Base-by-base conservation (phyloP, 2,888 invertebrate genomes). In the Mechanitis messenoides region DNA sequence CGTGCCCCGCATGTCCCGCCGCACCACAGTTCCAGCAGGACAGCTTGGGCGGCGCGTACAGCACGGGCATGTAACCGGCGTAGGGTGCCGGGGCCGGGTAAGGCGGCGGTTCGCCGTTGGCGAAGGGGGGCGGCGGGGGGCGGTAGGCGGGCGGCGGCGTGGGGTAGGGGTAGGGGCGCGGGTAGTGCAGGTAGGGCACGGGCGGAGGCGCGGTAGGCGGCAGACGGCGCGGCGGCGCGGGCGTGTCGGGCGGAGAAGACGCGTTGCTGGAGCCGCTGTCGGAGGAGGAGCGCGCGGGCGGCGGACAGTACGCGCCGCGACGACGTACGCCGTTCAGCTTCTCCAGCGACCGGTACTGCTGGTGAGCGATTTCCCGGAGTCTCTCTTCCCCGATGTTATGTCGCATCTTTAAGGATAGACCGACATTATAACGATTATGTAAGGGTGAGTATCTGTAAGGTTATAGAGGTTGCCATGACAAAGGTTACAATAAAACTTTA, bases 1-100 rank as follows among this genome's bases (percentile, higher is more conserved):
- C 97, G 73, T 93, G 91, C 33, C 97, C 97, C 58, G 92, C 91
- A 83, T 98, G 98, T 58, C 93, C 94, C 61, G 93, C 92, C 59
- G 94, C 94, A 65, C 98, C 98, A 87, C 98, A 98, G 83, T 98
- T 98, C 90, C 95, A 97, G 86, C 98, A 98, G 53, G 95, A 95
- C 60, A 93, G 87, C 80, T 94, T 93, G 54, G 92, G 91, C 58
- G 92, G 92, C 69, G 92, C 92, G 74, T 88, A 91, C 67, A 89
- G 84, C 46, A 91, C 88, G n/a, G 91, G 91, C 67, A 91, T 87
- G 78, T 81, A 90, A 62, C 85, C 79, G 73, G 85, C 79, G 77
- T 85, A 87, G 33, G 83, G 86, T 69, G 84, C 84, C 71, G 85
- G 83, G 78, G 90, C 76, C 69, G 83, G 82, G 79, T 82, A 85